Base-by-base conservation (phyloP, 2,797 vertebrate genomes). In the Phoeniculus purpureus region DNA sequence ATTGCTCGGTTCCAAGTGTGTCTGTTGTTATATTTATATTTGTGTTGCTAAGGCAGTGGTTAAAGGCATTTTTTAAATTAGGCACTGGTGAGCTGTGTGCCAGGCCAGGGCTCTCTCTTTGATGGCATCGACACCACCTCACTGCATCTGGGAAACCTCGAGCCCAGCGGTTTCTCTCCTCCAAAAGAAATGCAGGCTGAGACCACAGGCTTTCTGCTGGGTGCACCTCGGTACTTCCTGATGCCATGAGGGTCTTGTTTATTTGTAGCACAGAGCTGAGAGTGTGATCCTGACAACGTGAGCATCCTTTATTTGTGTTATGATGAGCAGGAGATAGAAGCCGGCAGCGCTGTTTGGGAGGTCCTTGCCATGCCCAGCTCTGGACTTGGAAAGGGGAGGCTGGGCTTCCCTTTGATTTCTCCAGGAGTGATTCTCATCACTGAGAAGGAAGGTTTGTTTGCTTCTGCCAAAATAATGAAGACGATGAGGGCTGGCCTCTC, bases 1-100 rank as follows among this genome's bases (percentile, higher is more conserved):
- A 91, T 86, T 94, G 89, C 89, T 89, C 3, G 0, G 31, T 95
- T 94, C 7, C 0, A n/a, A 93, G 80, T 34, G 54, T 92, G 70
- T 70, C 86, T 87, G 92, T 93, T 95, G 93, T 92, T 92, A 67
- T 96, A 94, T 96, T 96, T 96, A 40, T 94, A 75, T 96, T 96
- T 92, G 87, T 90, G 96, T 96, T 96, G 92, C 96, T 95, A 93
- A 91, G 94, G 94, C 88, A 84, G 95, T 3, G 31, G 80, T 93
- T 93, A 92, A 93, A 92, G 92, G 61, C 64, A 43, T 83, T 96
- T 93, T 94, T 95, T 59, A 85, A 87, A 94, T 94, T 87, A 81
- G 84, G 87, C 72, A 22, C 34, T 90, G 93, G 87, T 94, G 79
- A 94, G 78, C 67, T 23, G 75, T 3, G 3, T 75, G 73, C 72